These are phyloP conservation scores for Oncorhynchus keta DNA, from an alignment of 2,113 vertebrate species.

Conservation along the genomic window DNA sequence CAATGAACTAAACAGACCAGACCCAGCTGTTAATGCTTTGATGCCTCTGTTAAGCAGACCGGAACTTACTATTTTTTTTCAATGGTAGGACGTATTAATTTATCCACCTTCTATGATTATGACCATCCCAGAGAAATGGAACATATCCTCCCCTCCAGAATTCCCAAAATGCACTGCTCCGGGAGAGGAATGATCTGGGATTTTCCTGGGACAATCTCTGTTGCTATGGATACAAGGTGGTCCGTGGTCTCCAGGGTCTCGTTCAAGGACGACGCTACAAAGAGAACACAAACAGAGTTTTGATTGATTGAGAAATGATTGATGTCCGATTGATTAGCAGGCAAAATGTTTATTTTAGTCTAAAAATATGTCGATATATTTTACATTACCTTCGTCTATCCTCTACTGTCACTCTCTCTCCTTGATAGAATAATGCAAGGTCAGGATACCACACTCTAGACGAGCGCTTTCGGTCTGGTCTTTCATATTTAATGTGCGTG, in stretches of 20 bases:
- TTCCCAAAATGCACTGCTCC: conserved; percentile 12
- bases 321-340: neutral
- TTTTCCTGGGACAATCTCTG: conserved; percentile 25
- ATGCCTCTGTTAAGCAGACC: no score
- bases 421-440: no score
- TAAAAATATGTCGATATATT: neutral
- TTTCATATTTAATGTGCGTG: no score
- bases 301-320: neutral
- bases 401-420: no score
- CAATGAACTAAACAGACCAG: no score
- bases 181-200: neutral
- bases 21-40: no score
- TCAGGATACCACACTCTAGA: no score
- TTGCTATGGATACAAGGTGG: conserved; percentile 66
- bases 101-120: neutral
- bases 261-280: neutral
- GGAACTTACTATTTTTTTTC: no score
- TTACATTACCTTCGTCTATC: no score
- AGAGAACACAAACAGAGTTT: neutral
- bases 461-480: no score
- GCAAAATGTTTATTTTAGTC: neutral
- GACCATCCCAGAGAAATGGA: neutral
- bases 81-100: no score
- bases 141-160: neutral
- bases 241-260: conserved; percentile 41